phyloP scores from a whole-genome alignment of 2,797 vertebrate genomes.

The Spheniscus humboldti region DNA sequence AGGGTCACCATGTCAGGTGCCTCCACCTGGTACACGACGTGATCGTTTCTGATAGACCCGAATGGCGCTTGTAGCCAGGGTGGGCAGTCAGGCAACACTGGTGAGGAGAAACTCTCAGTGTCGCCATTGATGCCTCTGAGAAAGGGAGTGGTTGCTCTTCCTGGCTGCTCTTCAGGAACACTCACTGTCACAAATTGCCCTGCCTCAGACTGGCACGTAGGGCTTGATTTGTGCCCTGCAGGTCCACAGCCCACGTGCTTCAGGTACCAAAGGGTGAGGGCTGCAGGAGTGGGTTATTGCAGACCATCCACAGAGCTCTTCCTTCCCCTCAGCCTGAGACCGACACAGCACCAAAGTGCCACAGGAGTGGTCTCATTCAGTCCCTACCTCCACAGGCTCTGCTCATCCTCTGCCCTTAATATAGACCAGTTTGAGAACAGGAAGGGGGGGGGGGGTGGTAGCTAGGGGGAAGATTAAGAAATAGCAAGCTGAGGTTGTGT shows the following conservation, averaged over 20 bases:
- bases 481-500: neutral
- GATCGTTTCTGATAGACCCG: neutral
- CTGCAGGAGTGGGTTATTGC: neutral
- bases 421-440: neutral
- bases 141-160: neutral
- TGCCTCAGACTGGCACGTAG: neutral
- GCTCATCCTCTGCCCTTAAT: neutral
- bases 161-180: neutral
- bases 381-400: neutral
- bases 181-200: neutral
- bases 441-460: neutral
- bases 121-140: neutral
- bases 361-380: neutral
- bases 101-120: neutral
- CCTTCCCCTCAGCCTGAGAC: neutral
- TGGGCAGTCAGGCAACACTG: neutral
- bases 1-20: neutral
- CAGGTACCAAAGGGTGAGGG: neutral
- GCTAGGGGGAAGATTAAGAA: neutral
- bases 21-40: neutral
- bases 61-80: neutral
- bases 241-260: neutral
- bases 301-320: neutral
- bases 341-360: rapidly evolving
- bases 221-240: neutral